phyloP scores from a whole-genome alignment of 2,113 vertebrate species.

The Xiphophorus maculatus region DNA sequence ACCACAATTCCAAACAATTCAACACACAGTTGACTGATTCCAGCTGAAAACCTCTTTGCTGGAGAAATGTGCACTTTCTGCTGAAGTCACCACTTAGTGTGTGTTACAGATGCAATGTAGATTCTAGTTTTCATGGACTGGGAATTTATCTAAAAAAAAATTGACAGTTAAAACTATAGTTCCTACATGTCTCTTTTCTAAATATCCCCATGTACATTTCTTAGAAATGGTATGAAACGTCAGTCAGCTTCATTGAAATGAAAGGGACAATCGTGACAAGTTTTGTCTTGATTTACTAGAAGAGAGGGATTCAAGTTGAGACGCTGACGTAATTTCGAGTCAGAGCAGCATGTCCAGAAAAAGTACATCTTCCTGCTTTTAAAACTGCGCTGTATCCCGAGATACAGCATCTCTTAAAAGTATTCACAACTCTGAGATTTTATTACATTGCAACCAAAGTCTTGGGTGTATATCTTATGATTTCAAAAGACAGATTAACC shows the following conservation, averaged over 20 bases:
- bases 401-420: background rate
- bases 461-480: background rate
- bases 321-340: constrained; percentile 59
- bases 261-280: constrained; percentile 61
- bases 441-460: too few relatives aligned
- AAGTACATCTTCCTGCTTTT: constrained; percentile 9
- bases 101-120: constrained; percentile 1
- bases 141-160: constrained; percentile 29
- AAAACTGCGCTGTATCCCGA: constrained; percentile 7
- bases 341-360: constrained; percentile 37
- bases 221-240: constrained; percentile 52
- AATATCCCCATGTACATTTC: constrained; percentile 42
- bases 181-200: constrained; percentile 51
- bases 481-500: background rate
- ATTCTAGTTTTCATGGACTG: constrained; percentile 24
- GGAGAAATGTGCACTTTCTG: background rate
- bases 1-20: background rate
- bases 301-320: constrained; percentile 38
- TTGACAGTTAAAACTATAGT: constrained; percentile 50
- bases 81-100: background rate
- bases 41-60: background rate
- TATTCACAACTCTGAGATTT: too few relatives aligned
- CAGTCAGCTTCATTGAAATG: constrained; percentile 60
- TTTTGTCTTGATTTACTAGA: constrained; percentile 58
- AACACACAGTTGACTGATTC: background rate